Percentiles rank a stretch among this genome's conserved stretches.
Conservation (phyloP, 2,113 vertebrate genomes). For the Bubo bubo region DNA sequence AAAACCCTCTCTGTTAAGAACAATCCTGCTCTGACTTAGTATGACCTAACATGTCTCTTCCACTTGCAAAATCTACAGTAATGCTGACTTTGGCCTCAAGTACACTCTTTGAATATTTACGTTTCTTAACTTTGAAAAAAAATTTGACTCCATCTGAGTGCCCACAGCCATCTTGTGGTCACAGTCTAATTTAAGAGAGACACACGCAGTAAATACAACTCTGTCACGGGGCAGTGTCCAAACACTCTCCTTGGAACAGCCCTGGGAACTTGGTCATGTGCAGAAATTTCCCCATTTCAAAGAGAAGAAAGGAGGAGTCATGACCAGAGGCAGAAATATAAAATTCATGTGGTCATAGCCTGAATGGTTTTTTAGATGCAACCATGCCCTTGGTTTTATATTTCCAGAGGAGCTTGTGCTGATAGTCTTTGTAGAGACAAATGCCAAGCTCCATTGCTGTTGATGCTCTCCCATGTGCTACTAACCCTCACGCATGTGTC, state of each 20-base stretch:
- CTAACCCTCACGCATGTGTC: background rate
- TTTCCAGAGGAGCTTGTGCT: constrained; percentile 7
- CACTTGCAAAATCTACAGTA: background rate
- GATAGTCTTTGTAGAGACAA: background rate
- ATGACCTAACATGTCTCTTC: background rate
- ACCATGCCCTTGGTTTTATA: background rate
- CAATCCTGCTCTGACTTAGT: background rate
- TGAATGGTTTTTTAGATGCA: background rate
- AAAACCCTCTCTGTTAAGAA: background rate
- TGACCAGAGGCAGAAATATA: background rate
- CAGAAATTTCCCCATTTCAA: background rate
- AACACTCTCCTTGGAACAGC: background rate
- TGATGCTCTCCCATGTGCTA: background rate
- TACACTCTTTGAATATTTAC: background rate
- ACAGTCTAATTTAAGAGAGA: background rate
- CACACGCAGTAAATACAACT: background rate
- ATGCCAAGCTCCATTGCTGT: background rate
- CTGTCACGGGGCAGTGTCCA: background rate
- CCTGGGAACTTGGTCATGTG: background rate
- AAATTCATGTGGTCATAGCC: background rate
- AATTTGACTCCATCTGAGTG: background rate
- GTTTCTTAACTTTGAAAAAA: background rate
- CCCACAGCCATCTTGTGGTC: background rate
- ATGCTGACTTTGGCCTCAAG: background rate
- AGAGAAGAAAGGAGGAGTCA: background rate